phyloP scores from a whole-genome alignment of 2,888 invertebrate species.

The Orthosia gracilis region DNA sequence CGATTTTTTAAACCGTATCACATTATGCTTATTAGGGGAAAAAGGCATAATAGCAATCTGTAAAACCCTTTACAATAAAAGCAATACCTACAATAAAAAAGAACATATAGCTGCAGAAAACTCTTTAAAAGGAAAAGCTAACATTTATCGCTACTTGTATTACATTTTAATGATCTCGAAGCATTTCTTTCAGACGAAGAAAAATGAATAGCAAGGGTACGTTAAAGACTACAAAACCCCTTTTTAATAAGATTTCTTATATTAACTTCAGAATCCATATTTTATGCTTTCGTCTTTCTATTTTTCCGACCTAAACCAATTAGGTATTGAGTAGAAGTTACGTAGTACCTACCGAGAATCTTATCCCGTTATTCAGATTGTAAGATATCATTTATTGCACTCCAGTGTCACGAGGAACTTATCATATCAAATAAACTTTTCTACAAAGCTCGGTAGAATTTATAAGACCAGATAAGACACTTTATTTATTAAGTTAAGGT shows the following conservation, averaged over 20 bases:
- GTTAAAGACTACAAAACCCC: not conserved
- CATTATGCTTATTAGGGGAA: not conserved
- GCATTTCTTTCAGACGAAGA: not conserved
- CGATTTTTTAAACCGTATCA: not conserved
- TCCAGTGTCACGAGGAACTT: not conserved
- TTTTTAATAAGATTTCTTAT: conserved; percentile 8
- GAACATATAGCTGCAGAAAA: not conserved
- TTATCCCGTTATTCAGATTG: conserved; percentile 1
- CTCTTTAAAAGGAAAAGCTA: not conserved
- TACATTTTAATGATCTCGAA: conserved; percentile 22
- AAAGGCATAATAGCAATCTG: not conserved
- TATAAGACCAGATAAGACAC: not conserved
- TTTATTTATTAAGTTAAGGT: no score
- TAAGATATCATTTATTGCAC: not conserved
- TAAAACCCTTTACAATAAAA: not conserved
- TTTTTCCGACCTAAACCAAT: not conserved
- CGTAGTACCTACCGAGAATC: not conserved
- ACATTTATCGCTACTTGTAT: conserved; percentile 5
- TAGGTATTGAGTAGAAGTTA: not conserved
- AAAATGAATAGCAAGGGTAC: not conserved
- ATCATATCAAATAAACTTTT: conserved; percentile 3
- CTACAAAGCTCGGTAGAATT: not conserved
- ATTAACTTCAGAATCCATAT: not conserved
- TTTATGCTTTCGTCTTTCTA: not conserved
- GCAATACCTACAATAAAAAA: not conserved